Evolutionary conservation across 1,140 invertebrate genomes (phyloP), one percentile per base, ranked within the genome.

Genomic region (Meloidogyne floridensis): DNA sequence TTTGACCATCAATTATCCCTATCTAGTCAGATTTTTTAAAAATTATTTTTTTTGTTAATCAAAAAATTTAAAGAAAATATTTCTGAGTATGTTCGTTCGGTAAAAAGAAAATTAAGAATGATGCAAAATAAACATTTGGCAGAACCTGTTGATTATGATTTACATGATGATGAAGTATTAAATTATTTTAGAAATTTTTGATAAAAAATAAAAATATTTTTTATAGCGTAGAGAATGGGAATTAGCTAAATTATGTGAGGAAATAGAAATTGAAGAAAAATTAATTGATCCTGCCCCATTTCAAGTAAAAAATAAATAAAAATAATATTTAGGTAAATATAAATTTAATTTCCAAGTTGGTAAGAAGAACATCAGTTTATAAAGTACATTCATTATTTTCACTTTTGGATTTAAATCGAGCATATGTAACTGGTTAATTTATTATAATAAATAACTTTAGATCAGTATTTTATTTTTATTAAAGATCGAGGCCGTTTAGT

Each of bases 261-360:
- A 93, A 43, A 94, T 97, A 1, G 94, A 96, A 90, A 95, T 98
- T 90, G 93, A 93, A 73, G 93, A 93, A 20, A 95, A 94, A 87
- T 94, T 95, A 86, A 96, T 98, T 82, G 97, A 98, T 91, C 96
- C 96, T 3, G 95, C 97, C 13, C 97, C 97, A n/a, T 98, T 98
- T 91, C 97, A 98, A 65, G 59, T 65, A 65, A 59, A 15, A 59
- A 9, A 11, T 10, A 56, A 59, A 59, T 56, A 56, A 59, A 59
- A 56, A 56, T 10, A 3, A 15, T 5, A 15, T 15, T 15, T 59
- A 59, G 15, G 13, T 65, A n/a, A 65, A 7, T n/a, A 65, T 65
- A 7, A 65, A 7, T n/a, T 65, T 6, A 47, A 47, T 65, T 65
- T 54, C 8, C 8, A 65, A 59, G 90, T 92, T 98, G 0, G 96